phyloP scores from a whole-genome alignment of 2,797 vertebrate genomes.

The Danio tinwini region DNA sequence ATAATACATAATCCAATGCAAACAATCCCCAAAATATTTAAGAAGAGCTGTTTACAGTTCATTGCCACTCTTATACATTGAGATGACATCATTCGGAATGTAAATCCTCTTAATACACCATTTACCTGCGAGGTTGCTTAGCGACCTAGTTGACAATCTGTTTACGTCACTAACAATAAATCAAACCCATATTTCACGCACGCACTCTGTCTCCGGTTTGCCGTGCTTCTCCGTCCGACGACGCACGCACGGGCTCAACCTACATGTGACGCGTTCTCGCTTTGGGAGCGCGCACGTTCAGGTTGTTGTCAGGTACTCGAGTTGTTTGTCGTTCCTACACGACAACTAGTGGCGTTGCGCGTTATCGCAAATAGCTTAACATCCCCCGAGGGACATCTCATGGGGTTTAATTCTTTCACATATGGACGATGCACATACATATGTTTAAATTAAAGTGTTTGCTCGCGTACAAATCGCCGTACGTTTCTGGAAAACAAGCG shows the following conservation, averaged over 20 bases:
- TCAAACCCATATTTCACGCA: conserved; percentile 15
- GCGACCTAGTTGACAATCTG: conserved; percentile 19
- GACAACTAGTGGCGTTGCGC: conserved; percentile 50
- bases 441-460: background rate
- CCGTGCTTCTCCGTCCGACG: conserved; percentile 30
- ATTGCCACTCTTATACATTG: background rate
- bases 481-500: conserved; percentile 1
- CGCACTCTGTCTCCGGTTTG: background rate
- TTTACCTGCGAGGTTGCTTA: conserved; percentile 33
- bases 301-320: conserved; percentile 59
- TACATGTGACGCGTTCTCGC: conserved; percentile 51
- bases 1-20: background rate
- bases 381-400: background rate
- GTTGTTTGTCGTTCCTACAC: conserved; percentile 56
- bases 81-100: conserved; percentile 12
- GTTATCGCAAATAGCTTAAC: conserved; percentile 40
- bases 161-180: conserved; percentile 29
- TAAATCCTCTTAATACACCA: conserved; percentile 24
- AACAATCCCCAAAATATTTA: background rate
- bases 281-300: conserved; percentile 23
- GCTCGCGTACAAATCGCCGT: background rate
- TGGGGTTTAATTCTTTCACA: background rate
- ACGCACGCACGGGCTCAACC: conserved; percentile 57
- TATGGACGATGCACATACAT: background rate
- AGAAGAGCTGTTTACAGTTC: background rate